phyloP scores from a whole-genome alignment of 2,888 invertebrate species.

The Alitta virens region DNA sequence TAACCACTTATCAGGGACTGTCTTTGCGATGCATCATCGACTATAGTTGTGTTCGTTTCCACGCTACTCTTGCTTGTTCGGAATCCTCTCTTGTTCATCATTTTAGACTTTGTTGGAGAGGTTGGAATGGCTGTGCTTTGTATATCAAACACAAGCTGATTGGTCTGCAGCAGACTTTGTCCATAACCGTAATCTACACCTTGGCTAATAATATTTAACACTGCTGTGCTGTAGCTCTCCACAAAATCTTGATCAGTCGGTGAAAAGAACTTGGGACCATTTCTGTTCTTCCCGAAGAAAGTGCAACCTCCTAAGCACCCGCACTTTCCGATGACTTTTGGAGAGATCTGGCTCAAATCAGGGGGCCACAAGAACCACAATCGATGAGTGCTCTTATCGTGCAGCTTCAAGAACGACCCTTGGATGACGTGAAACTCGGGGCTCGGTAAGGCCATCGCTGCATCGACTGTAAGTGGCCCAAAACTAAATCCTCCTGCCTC shows the following conservation, averaged over 20 bases:
- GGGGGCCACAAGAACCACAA: slow-evolving; percentile 93
- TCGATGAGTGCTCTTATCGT: slow-evolving; percentile 79
- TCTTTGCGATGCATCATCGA: slow-evolving; percentile 12
- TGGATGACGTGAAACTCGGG: slow-evolving; percentile 50
- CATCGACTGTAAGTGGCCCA: slow-evolving; percentile 86
- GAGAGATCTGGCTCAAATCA: slow-evolving; percentile 54
- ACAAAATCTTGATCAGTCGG: slow-evolving; percentile 58
- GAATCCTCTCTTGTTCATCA: slow-evolving; percentile 4
- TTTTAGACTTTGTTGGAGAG: slow-evolving; percentile 15
- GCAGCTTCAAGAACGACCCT: slow-evolving; percentile 58
- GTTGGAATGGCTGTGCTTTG: slow-evolving; percentile 72
- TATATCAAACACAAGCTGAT: slow-evolving; percentile 82
- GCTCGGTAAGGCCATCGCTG: slow-evolving; percentile 67
- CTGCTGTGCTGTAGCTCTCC: slow-evolving; percentile 33
- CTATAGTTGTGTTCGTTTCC: slow-evolving; percentile 15
- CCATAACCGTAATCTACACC: slow-evolving; percentile 81
- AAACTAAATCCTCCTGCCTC: slow-evolving; percentile 88
- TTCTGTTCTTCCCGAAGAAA: slow-evolving; percentile 90
- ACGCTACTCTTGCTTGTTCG: slow-evolving; percentile 1
- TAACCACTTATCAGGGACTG: slow-evolving; percentile 1
- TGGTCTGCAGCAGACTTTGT: slow-evolving; percentile 87
- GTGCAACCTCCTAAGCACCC: slow-evolving; percentile 93
- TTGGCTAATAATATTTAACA: slow-evolving; percentile 43
- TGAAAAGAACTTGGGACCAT: slow-evolving; percentile 84
- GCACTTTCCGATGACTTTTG: slow-evolving; percentile 65